Percentiles rank a stretch among this genome's conserved stretches.
phyloP scores from a whole-genome alignment of 2,888 invertebrate species.

The Erannis defoliaria region DNA sequence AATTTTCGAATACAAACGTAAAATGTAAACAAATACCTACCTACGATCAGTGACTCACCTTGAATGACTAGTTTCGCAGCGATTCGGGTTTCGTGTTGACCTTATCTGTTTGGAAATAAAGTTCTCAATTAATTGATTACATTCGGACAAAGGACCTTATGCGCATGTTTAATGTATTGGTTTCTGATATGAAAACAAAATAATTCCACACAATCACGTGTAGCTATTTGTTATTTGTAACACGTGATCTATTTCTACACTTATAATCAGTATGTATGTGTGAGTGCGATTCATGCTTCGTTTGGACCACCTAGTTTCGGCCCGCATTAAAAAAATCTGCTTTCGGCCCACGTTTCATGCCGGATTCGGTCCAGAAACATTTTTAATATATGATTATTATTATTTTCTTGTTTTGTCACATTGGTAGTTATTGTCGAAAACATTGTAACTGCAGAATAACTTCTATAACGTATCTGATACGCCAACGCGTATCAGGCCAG shows the following conservation, averaged over 20 bases:
- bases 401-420: too few relatives aligned
- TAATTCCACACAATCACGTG: slow-evolving; percentile 32
- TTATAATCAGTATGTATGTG: too few relatives aligned
- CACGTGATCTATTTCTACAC: slow-evolving; percentile 13
- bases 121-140: slow-evolving; percentile 19
- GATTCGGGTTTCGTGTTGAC: slow-evolving; percentile 19
- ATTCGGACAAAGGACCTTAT: slow-evolving; percentile 20
- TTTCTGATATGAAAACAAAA: slow-evolving; percentile 28
- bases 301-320: too few relatives aligned
- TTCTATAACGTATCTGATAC: too few relatives aligned
- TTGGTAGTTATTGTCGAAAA: too few relatives aligned
- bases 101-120: slow-evolving; percentile 26
- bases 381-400: too few relatives aligned
- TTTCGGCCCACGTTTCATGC: too few relatives aligned
- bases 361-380: too few relatives aligned
- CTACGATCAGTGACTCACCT: slow-evolving; percentile 36
- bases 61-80: slow-evolving; percentile 30
- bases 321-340: too few relatives aligned
- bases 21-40: slow-evolving; percentile 34
- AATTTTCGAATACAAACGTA: slow-evolving; percentile 31
- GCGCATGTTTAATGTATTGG: slow-evolving; percentile 9
- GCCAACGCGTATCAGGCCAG: too few relatives aligned
- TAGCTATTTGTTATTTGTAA: slow-evolving; percentile 20
- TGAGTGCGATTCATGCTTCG: too few relatives aligned
- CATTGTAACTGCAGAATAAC: too few relatives aligned